Percentiles rank a stretch among this genome's conserved stretches.
Evolutionary conservation across 2,113 vertebrate genomes (phyloP).

Genomic region (Hirundichthys speculiger): DNA sequence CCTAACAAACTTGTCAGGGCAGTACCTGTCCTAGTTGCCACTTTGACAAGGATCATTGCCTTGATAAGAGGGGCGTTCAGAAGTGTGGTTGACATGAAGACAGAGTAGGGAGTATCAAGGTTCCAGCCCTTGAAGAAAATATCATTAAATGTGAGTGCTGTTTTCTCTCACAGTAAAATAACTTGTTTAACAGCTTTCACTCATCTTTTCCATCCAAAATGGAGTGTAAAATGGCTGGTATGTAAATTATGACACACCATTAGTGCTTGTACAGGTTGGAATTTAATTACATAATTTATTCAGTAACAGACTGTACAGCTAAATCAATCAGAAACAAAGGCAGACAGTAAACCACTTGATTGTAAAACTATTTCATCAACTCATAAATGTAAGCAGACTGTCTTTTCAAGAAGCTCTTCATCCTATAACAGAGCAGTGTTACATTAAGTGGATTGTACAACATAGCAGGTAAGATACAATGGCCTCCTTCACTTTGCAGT

Average conservation of each 20-base stretch:
- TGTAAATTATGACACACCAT: not conserved
- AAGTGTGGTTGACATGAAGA: conserved; percentile 3
- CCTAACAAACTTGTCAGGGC: conserved; percentile 6
- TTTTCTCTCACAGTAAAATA: not conserved
- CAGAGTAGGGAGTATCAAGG: conserved; percentile 1
- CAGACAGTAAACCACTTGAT: not conserved
- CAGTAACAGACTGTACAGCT: not conserved
- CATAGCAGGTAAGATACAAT: not conserved
- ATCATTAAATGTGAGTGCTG: not conserved
- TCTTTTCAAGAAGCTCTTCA: conserved; percentile 1
- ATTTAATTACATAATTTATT: conserved; percentile 1
- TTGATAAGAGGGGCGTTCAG: not conserved
- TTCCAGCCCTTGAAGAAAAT: not conserved
- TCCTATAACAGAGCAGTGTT: not conserved
- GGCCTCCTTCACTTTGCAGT: conserved; percentile 2
- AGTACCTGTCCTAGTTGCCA: conserved; percentile 14
- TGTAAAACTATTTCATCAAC: not conserved
- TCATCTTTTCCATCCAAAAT: not conserved
- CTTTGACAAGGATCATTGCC: not conserved
- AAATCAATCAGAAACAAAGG: not conserved
- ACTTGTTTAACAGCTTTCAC: not conserved
- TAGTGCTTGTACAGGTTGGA: not conserved
- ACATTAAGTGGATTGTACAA: not conserved
- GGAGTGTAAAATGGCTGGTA: not conserved
- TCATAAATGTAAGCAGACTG: not conserved